A percentile compares a stretch with the other conserved stretches of the same genome.
Conservation (phyloP, 2,888 invertebrate genomes). For the Ditylenchus weischeri region DNA sequence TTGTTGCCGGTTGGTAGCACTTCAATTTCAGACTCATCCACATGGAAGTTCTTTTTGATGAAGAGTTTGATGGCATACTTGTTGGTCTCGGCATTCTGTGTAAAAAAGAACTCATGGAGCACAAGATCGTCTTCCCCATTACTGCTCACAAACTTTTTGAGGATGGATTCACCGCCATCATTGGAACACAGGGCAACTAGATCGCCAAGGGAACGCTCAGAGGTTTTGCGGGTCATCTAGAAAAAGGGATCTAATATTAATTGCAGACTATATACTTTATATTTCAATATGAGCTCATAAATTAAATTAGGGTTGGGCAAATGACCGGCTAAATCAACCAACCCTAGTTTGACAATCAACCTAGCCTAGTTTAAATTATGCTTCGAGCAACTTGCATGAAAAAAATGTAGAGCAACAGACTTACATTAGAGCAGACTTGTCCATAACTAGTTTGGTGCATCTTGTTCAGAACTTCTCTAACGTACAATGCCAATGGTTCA, state of each 20-base stretch:
- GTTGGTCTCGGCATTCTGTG: constrained; percentile 35
- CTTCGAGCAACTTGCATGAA: too few species aligned
- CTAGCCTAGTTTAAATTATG: too few species aligned
- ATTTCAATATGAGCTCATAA: too few species aligned
- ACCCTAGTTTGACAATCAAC: too few species aligned
- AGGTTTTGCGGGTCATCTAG: constrained; percentile 23
- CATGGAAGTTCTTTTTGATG: constrained; percentile 34
- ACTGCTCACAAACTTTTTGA: constrained; percentile 25
- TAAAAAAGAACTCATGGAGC: constrained; percentile 56
- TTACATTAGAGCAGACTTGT: constrained; percentile 30
- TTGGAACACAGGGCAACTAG: constrained; percentile 28
- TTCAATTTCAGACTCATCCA: constrained; percentile 31
- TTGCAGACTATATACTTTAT: too few species aligned
- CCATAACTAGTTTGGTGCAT: constrained; percentile 36
- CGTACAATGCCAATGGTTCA: constrained; percentile 40
- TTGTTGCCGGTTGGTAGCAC: constrained; percentile 16
- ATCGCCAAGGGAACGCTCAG: constrained; percentile 24
- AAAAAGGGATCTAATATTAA: background rate
- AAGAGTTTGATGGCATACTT: constrained; percentile 36
- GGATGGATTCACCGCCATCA: constrained; percentile 24
- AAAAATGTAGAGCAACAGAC: background rate
- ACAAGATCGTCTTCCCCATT: constrained; percentile 37
- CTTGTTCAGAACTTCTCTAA: constrained; percentile 46
- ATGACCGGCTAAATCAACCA: too few species aligned
- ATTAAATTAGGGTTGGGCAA: too few species aligned